A percentile compares a stretch with the other conserved stretches of the same genome.
Conservation (phyloP, 2,888 invertebrate genomes). For the Nowickia ferox region DNA sequence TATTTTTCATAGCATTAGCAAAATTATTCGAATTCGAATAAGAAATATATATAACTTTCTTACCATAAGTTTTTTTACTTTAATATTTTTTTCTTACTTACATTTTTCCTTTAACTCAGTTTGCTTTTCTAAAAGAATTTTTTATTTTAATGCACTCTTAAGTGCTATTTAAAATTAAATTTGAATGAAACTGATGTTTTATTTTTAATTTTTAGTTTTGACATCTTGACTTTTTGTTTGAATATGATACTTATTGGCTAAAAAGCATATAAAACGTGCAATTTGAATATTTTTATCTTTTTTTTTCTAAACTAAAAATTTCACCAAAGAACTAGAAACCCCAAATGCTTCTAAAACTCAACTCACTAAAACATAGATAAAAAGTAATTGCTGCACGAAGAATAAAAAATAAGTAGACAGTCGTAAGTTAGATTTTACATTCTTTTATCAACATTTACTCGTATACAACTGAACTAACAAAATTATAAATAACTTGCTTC, state of each 20-base stretch:
- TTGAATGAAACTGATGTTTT: constrained; percentile 11
- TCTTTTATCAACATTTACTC: neutral
- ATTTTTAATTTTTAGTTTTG: neutral
- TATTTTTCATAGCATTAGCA: neutral
- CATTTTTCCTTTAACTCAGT: neutral
- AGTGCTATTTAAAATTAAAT: constrained; percentile 5
- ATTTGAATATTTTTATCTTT: neutral
- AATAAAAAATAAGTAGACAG: neutral
- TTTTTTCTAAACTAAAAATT: constrained; percentile 5
- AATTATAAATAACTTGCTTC: neutral
- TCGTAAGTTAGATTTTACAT: neutral
- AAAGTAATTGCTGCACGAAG: constrained; percentile 7
- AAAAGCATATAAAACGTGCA: constrained; percentile 2
- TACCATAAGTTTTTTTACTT: neutral
- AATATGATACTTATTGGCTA: neutral
- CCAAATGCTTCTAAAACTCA: neutral
- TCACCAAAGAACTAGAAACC: constrained; percentile 2
- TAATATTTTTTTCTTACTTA: neutral
- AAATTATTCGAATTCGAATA: neutral
- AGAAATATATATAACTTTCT: no score
- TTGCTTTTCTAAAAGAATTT: neutral
- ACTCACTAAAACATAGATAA: constrained; percentile 25
- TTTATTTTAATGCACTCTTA: neutral
- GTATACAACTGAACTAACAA: neutral
- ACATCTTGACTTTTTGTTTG: constrained; percentile 35